Evolutionary conservation across 1,140 invertebrate genomes (phyloP).

Genomic region (Zaprionus inermis): DNA sequence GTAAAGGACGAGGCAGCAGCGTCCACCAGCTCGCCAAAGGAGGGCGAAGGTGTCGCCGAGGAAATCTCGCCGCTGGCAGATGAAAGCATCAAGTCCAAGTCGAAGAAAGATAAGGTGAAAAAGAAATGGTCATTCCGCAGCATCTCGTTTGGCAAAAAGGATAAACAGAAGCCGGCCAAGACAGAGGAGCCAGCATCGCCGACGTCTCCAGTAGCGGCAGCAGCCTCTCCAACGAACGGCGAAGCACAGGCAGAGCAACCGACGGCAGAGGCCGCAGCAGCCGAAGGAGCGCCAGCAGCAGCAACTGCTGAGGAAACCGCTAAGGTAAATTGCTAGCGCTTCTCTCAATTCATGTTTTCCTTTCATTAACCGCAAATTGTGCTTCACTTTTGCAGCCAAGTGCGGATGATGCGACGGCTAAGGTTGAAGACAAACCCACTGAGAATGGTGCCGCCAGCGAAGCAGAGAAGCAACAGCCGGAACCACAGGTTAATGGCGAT

Average conservation of each 20-base stretch:
- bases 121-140: slow-evolving; percentile 94
- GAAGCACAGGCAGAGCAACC: slow-evolving; percentile 61
- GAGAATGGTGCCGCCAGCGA: slow-evolving; percentile 72
- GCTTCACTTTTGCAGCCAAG: slow-evolving; percentile 3
- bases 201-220: slow-evolving; percentile 50
- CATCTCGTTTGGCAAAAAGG: slow-evolving; percentile 93
- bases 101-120: slow-evolving; percentile 93
- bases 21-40: slow-evolving; percentile 59
- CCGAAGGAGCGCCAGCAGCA: slow-evolving; percentile 10
- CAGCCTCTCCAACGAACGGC: slow-evolving; percentile 67
- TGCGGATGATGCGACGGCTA: slow-evolving; percentile 42
- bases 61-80: slow-evolving; percentile 85
- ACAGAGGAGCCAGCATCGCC: slow-evolving; percentile 84
- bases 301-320: slow-evolving; percentile 19
- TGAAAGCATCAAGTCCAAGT: slow-evolving; percentile 88
- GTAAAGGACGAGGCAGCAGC: slow-evolving; percentile 70
- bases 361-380: neutral
- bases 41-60: slow-evolving; percentile 84
- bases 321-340: slow-evolving; percentile 40
- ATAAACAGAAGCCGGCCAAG: slow-evolving; percentile 91
- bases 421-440: slow-evolving; percentile 56
- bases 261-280: slow-evolving; percentile 27
- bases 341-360: neutral
- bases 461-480: slow-evolving; percentile 58
- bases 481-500: slow-evolving; percentile 64